Evolutionary conservation across 2,797 vertebrate genomes (phyloP), one percentile per base, ranked within the genome.

Genomic region (Simalia tracyae): DNA sequence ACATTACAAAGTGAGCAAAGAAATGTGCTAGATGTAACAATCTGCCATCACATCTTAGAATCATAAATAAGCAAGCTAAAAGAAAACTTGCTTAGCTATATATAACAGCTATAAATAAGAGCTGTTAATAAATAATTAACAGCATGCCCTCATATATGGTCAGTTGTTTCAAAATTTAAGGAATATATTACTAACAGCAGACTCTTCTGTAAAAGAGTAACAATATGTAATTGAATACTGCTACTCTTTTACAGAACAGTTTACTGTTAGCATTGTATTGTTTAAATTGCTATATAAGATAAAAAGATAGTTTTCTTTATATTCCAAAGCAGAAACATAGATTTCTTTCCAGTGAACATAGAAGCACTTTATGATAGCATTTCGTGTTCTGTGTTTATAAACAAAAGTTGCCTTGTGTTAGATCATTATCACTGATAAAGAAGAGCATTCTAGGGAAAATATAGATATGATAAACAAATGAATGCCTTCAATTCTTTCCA

Each of bases 371-470:
- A 19, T 10, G 19, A 22, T 2, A 88, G 54, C 54, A 26, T n/a
- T 85, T 94, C 92, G 5, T 88, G 17, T 93, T 86, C 60, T 89
- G 60, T 36, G 46, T 68, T 60, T 57, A 42, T 68, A 91, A 88
- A 28, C 42, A 91, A 88, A 24, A 84, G 84, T 76, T 50, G 17
- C 63, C 68, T 54, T 28, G 76, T 60, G 56, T 76, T 63, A 81
- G 61, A 81, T 64, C 68, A 2, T 68, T 24, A 59, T 88, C 19
- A 84, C 46, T 84, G 85, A 90, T 84, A 12, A 54, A 42, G 9
- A 57, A 10, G 14, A 46, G 57, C 42, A 19, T 91, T 86, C 50
- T 91, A 57, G 8, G 64, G 68, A 87, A 90, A 81, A 28, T 57
- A 84, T 12, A 63, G 22, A n/a, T 81, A 76, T 87, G 46, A 87